A percentile compares a stretch with the other conserved stretches of the same genome.
phyloP scores from a whole-genome alignment of 1,140 invertebrate genomes.

The Scaptodrosophila lebanonensis region DNA sequence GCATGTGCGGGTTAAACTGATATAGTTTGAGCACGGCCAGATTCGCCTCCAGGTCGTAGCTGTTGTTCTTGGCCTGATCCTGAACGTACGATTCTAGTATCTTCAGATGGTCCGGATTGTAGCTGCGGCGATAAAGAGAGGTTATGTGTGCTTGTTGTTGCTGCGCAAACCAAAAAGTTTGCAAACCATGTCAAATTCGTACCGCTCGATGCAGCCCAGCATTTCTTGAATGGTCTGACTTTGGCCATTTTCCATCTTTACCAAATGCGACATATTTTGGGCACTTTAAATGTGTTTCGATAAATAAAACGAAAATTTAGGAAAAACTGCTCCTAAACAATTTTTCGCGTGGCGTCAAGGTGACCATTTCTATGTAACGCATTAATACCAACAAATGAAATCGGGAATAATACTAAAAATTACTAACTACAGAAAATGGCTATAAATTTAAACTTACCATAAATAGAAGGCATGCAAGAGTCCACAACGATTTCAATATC shows the following conservation, averaged over 20 bases:
- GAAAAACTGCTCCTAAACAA: too few species aligned
- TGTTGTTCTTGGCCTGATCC: constrained; percentile 93
- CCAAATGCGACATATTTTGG: constrained; percentile 61
- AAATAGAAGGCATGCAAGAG: too few species aligned
- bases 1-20: constrained; percentile 95
- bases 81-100: constrained; percentile 95
- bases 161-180: background rate
- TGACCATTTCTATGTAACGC: too few species aligned
- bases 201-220: constrained; percentile 87
- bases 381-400: too few species aligned
- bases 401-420: too few species aligned
- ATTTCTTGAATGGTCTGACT: constrained; percentile 83
- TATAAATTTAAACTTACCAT: too few species aligned
- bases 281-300: too few species aligned
- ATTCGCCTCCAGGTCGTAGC: constrained; percentile 97
- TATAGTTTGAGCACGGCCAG: constrained; percentile 93
- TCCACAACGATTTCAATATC: too few species aligned
- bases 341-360: too few species aligned
- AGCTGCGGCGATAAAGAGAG: constrained; percentile 80
- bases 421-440: too few species aligned
- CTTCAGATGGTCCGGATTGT: constrained; percentile 95
- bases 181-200: constrained; percentile 27
- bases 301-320: too few species aligned
- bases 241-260: constrained; percentile 83
- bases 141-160: constrained; percentile 23